These are phyloP conservation scores for Pseudonaja textilis DNA, from an alignment of 2,113 vertebrate genomes.

Conservation along the genomic window DNA sequence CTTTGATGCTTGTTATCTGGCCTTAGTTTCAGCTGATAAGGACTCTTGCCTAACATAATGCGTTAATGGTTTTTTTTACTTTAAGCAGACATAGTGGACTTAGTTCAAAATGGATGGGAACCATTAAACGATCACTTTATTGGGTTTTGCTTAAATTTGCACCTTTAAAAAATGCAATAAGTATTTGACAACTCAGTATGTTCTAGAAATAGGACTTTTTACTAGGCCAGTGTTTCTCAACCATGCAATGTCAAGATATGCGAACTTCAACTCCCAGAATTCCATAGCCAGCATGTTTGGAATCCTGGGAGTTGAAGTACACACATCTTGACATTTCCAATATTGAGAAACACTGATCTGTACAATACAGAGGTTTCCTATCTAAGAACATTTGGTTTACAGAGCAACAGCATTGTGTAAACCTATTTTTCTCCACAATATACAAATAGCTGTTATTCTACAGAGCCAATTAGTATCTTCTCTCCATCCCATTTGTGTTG, in stretches of 20 bases:
- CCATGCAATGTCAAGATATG: neutral
- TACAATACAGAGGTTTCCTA: neutral
- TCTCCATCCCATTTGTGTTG: neutral
- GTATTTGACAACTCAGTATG: slow-evolving; percentile 2
- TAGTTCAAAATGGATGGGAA: neutral
- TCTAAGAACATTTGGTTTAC: slow-evolving; percentile 35
- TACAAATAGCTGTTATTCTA: slow-evolving; percentile 17
- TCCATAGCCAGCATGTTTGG: neutral
- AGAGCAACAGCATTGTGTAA: slow-evolving; percentile 20
- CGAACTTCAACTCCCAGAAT: neutral
- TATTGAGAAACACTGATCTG: neutral
- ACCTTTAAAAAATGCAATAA: slow-evolving; percentile 41
- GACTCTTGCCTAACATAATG: neutral
- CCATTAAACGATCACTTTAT: slow-evolving; percentile 18
- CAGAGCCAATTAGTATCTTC: slow-evolving; percentile 9
- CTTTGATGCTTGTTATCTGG: neutral
- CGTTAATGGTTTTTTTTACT: neutral
- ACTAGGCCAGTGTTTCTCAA: neutral
- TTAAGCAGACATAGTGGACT: neutral
- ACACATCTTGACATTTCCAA: neutral
- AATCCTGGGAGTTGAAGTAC: neutral
- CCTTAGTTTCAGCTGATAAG: neutral
- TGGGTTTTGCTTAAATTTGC: slow-evolving; percentile 8
- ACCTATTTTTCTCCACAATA: neutral
- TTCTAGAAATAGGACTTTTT: neutral